Base-by-base conservation (phyloP, 2,888 invertebrate species). In the Lasioglossum morio region DNA sequence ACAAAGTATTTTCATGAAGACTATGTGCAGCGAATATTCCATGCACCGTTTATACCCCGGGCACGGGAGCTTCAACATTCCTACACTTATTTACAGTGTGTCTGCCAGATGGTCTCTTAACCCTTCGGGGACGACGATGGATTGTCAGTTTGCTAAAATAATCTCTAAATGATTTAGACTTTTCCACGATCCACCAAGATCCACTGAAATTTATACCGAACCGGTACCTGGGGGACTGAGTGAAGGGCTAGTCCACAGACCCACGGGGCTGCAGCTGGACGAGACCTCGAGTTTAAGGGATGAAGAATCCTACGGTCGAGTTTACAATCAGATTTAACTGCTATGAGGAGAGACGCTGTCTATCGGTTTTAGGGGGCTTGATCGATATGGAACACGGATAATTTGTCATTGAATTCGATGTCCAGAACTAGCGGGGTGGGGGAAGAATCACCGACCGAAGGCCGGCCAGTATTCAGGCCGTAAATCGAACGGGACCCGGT, bases 401-500 rank as follows among this genome's bases (percentile, higher is more conserved):
- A 66, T 66, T 66, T 34, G 66, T 30, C 66, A 66, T 66, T 66
- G 66, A 34, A 60, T 27, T 60, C 27, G 60, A 14, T 60, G 60
- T 14, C 14, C 27, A 4, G 66, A 19, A 30, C 16, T 19, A 16
- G 63, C 14, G 3, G 30, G n/a, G 27, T 16, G 19, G 30, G 34
- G 37, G 43, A 46, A 46, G 72, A 43, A 72, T 72, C 46, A 8
- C 1, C 34, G 30, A 34, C 53, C 30, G 48, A 30, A 48, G 48
- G 72, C n/a, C 27, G 43, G 27, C 8, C 69, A 27, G 48, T 53
- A 27, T 72, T 46, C 34, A 40, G 23, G 16, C 37, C 12, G 30
- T 46, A 72, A 83, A 83, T 83, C 76, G 53, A 46, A 69, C 37
- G 30, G 14, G 19, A 5, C 16, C 4, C 63, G 30, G 57, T 14